phyloP scores from a whole-genome alignment of 2,797 vertebrate genomes.

The Etheostoma nigrum region DNA sequence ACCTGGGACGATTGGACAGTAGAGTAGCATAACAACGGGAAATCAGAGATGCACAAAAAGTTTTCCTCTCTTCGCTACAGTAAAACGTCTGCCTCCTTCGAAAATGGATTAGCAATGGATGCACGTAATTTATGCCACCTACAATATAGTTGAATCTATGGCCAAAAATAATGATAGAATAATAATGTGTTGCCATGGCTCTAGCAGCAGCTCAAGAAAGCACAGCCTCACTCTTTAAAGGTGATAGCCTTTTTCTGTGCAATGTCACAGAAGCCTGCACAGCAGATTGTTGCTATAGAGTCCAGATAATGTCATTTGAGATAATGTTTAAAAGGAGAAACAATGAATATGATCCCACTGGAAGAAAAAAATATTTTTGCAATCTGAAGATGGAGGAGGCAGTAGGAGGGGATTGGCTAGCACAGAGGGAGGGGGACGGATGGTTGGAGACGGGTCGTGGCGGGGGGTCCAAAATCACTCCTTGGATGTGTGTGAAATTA shows the following conservation, averaged over 20 bases:
- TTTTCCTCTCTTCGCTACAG: not conserved
- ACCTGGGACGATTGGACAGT: too few species aligned
- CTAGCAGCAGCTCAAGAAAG: not conserved
- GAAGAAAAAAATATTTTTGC: not conserved
- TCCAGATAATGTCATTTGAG: not conserved
- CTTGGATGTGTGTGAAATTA: slow-evolving; percentile 60
- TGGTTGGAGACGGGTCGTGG: slow-evolving; percentile 42
- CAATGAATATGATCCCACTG: not conserved
- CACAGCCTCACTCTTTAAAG: not conserved
- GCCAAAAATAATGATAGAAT: too few species aligned
- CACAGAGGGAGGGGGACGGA: slow-evolving; percentile 39
- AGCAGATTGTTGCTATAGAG: not conserved
- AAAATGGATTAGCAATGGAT: too few species aligned
- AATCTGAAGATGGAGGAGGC: slow-evolving; percentile 18
- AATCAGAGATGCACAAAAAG: not conserved
- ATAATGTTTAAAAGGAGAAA: not conserved
- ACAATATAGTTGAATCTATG: too few species aligned
- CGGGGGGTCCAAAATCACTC: slow-evolving; percentile 60
- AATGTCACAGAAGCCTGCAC: not conserved
- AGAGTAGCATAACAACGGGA: not conserved
- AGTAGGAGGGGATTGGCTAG: slow-evolving; percentile 39
- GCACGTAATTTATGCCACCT: accelerated
- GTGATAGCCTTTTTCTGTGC: not conserved
- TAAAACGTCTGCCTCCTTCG: not conserved
- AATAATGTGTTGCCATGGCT: not conserved